Percentiles rank a stretch among this genome's conserved stretches.
Conservation (phyloP, 2,113 vertebrate species). For the Prinia subflava region DNA sequence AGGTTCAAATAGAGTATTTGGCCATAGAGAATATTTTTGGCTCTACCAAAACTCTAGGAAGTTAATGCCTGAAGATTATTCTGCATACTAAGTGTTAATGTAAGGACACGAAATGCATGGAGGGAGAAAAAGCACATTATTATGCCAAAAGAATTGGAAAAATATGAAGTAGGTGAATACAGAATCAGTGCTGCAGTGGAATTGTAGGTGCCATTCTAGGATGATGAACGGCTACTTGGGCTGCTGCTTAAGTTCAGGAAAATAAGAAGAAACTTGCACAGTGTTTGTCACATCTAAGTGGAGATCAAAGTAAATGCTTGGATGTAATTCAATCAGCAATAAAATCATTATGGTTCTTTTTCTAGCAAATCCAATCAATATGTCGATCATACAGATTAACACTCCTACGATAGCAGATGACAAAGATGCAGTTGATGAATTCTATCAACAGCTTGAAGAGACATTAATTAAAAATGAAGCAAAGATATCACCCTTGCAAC, state of each 20-base stretch:
- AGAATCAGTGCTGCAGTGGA: neutral
- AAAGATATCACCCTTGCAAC: conserved; percentile 7
- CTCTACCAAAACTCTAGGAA: neutral
- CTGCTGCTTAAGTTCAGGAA: conserved; percentile 13
- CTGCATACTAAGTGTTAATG: neutral
- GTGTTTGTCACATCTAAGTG: neutral
- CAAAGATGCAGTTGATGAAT: conserved; percentile 14
- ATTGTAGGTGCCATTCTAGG: conserved; percentile 8
- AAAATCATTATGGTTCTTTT: conserved; percentile 43
- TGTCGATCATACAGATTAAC: conserved; percentile 37
- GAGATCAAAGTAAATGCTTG: conserved; percentile 17
- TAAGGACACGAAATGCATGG: neutral
- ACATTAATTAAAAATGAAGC: conserved; percentile 15
- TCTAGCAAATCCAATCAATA: conserved; percentile 44
- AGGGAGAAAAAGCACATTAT: accelerated
- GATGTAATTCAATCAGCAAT: conserved; percentile 33
- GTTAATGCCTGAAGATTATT: neutral
- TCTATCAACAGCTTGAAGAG: conserved; percentile 17
- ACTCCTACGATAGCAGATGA: conserved; percentile 52
- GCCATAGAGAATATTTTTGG: neutral
- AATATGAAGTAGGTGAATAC: neutral
- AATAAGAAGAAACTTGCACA: neutral
- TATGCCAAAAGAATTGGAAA: neutral
- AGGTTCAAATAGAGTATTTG: neutral
- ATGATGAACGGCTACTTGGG: neutral